Evolutionary conservation across 2,888 invertebrate species (phyloP), one percentile per base, ranked within the genome.

Genomic region (Clivina fossor): DNA sequence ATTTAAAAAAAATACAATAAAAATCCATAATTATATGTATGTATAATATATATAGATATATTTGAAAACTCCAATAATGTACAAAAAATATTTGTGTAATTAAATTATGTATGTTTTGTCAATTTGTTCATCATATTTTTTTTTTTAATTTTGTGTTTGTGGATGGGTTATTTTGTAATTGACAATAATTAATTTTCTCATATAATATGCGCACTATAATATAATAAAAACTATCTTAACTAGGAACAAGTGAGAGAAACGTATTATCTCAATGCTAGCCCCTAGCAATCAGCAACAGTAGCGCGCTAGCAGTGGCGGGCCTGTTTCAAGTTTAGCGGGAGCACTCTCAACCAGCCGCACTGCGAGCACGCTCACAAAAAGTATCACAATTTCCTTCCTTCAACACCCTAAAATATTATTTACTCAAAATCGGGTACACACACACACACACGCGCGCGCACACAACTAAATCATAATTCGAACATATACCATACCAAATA

Each of bases 61-160:
- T 82, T 82, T 82, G 79, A 82, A 82, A 82, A 82, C 81, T 82
- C 75, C 75, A 76, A 82, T 82, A 83, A 82, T 83, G 83, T 83
- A 83, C 83, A 83, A 83, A 83, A 83, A 82, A 83, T 83, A 82
- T 82, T 80, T 82, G 81, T 82, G 81, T 81, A 75, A 74, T 75
- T 74, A 75, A 75, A 74, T 74, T 72, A 74, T 73, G 72, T 71
- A 72, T 65, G 65, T 80, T 79, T 80, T 81, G 81, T 80, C 80
- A 80, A 73, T 74, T 73, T 74, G 72, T 72, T 74, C 72, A 71
- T 68, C 60, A 62, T 57, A 37, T 50, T n/a, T n/a, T n/a, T n/a
- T n/a, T n/a, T 48, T 58, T 61, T 51, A 58, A 64, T 62, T 60
- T 60, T 57, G 43, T 55, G 48, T 57, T 56, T 59, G 69, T 71